These are phyloP conservation scores for Matsumurasca onukii DNA, from an alignment of 1,140 invertebrate genomes.

Conservation along the genomic window DNA sequence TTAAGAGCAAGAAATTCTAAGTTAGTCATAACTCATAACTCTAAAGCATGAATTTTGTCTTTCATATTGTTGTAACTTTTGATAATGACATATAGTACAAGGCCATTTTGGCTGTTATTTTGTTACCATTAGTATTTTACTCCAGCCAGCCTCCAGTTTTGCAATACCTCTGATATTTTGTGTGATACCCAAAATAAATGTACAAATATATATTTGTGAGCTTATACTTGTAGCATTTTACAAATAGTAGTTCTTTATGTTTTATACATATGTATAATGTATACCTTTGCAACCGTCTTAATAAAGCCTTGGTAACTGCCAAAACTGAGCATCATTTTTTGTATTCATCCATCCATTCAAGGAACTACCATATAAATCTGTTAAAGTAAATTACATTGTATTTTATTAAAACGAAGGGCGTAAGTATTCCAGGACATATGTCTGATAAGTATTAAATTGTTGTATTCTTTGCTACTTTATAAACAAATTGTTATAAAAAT, in stretches of 20 bases:
- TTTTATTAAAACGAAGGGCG: too few species aligned
- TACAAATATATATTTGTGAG: constrained; percentile 19
- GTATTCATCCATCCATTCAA: too few species aligned
- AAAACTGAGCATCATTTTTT: too few species aligned
- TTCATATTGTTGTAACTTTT: constrained; percentile 14
- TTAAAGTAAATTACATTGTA: too few species aligned
- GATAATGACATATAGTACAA: constrained; percentile 19
- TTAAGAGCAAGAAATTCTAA: too few species aligned
- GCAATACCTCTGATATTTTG: not conserved
- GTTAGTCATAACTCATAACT: not conserved
- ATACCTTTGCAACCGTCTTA: not conserved
- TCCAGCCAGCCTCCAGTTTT: not conserved
- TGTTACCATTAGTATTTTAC: constrained; percentile 8
- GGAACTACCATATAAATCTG: too few species aligned
- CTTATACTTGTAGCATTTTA: constrained; percentile 13
- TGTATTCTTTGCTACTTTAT: too few species aligned
- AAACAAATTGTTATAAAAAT: too few species aligned
- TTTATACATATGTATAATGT: not conserved
- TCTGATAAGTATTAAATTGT: too few species aligned
- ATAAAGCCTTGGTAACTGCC: too few species aligned
- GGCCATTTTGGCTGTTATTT: constrained; percentile 11
- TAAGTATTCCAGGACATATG: too few species aligned
- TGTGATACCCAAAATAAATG: not conserved
- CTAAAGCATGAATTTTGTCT: constrained; percentile 13
- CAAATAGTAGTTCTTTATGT: not conserved